Evolutionary conservation across 2,888 invertebrate species (phyloP).

Genomic region (Agonopterix alstromeriana): DNA sequence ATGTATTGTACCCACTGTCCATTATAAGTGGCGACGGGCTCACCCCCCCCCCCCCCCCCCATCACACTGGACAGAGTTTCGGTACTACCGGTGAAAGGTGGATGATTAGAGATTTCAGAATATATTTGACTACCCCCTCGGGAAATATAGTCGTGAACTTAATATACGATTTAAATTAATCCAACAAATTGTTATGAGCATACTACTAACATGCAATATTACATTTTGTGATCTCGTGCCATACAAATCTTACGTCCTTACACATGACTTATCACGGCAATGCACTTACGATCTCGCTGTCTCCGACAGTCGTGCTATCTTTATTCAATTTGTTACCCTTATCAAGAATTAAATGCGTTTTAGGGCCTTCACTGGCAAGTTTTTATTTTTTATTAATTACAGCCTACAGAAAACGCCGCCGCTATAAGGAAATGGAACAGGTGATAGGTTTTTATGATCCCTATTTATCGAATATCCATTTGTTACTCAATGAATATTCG

Average conservation of each 20-base stretch:
- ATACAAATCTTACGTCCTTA: constrained; percentile 28
- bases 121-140: too few species aligned
- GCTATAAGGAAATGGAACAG: constrained; percentile 42
- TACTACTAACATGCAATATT: too few species aligned
- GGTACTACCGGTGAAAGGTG: too few species aligned
- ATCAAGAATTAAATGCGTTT: constrained; percentile 76
- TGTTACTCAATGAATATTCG: constrained; percentile 45
- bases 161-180: too few species aligned
- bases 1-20: too few species aligned
- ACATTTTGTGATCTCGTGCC: constrained; percentile 13
- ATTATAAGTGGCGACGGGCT: too few species aligned
- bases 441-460: constrained; percentile 64
- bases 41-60: too few species aligned
- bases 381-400: constrained; percentile 71
- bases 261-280: constrained; percentile 66
- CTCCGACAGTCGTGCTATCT: constrained; percentile 65
- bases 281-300: constrained; percentile 75
- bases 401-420: constrained; percentile 44
- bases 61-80: too few species aligned
- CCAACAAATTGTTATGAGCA: too few species aligned
- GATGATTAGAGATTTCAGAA: too few species aligned
- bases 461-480: constrained; percentile 61
- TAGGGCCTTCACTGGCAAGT: constrained; percentile 54
- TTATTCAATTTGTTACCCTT: constrained; percentile 76
- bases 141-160: too few species aligned